Conservation (phyloP, 2,888 invertebrate genomes). For the Drosophila monieri region DNA sequence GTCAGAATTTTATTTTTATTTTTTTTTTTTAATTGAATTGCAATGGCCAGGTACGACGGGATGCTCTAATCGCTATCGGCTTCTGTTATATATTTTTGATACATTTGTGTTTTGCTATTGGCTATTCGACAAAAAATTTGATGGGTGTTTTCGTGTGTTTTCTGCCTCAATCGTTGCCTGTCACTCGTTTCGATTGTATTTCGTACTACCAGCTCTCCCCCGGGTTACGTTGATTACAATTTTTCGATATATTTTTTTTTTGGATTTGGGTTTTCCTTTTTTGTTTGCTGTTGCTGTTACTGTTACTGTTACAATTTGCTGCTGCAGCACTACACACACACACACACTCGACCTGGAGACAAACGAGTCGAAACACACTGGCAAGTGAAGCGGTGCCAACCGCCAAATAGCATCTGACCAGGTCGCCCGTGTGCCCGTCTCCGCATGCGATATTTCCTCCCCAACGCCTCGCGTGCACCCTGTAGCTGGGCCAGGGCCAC, state of each 20-base stretch:
- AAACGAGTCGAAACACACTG: constrained; percentile 13
- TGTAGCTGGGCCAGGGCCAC: not conserved
- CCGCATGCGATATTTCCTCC: not conserved
- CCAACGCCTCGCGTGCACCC: not conserved
- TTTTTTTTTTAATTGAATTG: not conserved
- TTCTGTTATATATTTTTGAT: not conserved
- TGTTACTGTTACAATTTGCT: constrained; percentile 11
- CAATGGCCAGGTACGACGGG: constrained; percentile 1
- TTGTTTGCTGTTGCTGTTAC: not conserved
- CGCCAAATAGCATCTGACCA: constrained; percentile 24
- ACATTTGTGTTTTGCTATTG: not conserved
- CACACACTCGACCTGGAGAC: constrained; percentile 29
- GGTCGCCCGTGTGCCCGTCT: constrained; percentile 1
- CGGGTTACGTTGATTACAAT: not conserved
- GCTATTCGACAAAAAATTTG: constrained; percentile 1
- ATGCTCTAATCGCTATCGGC: not conserved
- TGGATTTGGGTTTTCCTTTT: not conserved
- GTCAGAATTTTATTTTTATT: not conserved
- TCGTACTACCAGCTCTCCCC: not conserved
- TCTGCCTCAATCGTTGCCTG: not conserved
- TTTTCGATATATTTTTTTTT: not conserved
- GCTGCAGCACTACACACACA: constrained; percentile 26
- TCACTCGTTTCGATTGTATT: not conserved
- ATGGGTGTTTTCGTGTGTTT: not conserved
- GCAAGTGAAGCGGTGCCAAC: constrained; percentile 32